phyloP scores from a whole-genome alignment of 1,140 invertebrate genomes.

The Drosophila sturtevanti region DNA sequence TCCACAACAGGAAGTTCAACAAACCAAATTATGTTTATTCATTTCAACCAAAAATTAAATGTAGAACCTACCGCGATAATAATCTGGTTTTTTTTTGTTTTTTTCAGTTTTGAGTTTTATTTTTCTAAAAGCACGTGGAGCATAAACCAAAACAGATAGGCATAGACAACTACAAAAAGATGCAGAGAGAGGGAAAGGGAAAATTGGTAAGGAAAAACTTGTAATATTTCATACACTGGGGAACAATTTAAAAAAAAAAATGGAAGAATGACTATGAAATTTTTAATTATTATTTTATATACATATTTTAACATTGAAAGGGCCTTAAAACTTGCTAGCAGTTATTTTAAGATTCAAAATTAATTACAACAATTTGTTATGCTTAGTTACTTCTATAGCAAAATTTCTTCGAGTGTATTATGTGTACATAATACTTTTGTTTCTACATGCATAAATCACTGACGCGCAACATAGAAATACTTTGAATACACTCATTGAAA shows the following conservation, averaged over 20 bases:
- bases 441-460: constrained; percentile 57
- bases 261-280: too few relatives aligned
- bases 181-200: background rate
- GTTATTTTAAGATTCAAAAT: too few relatives aligned
- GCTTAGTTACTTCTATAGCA: background rate
- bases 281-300: too few relatives aligned
- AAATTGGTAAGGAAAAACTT: background rate
- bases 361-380: too few relatives aligned
- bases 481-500: constrained; percentile 33
- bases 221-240: background rate
- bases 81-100: background rate
- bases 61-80: constrained; percentile 1
- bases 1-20: constrained; percentile 60
- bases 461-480: constrained; percentile 45
- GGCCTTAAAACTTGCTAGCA: too few relatives aligned
- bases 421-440: constrained; percentile 21
- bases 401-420: background rate
- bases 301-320: too few relatives aligned
- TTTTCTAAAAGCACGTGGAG: background rate
- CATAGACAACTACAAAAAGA: background rate
- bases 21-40: constrained; percentile 36
- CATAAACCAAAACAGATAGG: background rate
- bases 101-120: background rate
- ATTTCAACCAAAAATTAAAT: constrained; percentile 34
- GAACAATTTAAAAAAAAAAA: background rate